Conservation (phyloP, 2,113 vertebrate species). For the Gymnobelideus leadbeateri region DNA sequence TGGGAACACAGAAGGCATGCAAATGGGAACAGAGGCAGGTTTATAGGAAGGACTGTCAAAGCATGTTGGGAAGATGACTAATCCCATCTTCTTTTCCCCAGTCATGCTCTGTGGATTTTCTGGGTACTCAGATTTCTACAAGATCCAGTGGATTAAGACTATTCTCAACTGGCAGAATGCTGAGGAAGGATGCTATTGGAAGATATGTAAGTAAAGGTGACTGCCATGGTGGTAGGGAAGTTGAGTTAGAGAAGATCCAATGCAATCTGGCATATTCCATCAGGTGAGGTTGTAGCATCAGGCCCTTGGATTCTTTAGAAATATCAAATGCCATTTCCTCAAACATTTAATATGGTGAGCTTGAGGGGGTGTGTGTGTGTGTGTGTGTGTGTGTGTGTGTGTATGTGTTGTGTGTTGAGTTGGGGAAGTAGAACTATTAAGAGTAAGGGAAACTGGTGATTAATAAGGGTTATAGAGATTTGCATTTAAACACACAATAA, state of each 20-base stretch:
- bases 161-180: slow-evolving; percentile 87
- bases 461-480: background rate
- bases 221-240: too few relatives aligned
- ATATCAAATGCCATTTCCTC: background rate
- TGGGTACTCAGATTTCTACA: slow-evolving; percentile 91
- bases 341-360: background rate
- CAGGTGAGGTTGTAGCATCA: background rate
- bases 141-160: slow-evolving; percentile 83
- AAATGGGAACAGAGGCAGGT: background rate
- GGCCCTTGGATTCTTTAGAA: background rate
- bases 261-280: background rate
- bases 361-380: background rate
- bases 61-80: background rate
- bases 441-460: background rate
- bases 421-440: background rate
- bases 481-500: background rate
- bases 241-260: accelerated
- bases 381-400: too few relatives aligned
- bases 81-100: slow-evolving; percentile 70
- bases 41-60: background rate
- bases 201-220: slow-evolving; percentile 83
- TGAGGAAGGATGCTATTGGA: slow-evolving; percentile 88
- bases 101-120: slow-evolving; percentile 89
- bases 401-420: background rate
- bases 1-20: background rate